Percentiles rank a stretch among this genome's conserved stretches.
Evolutionary conservation across 2,113 vertebrate species (phyloP).

Genomic region (Ramphastos sulfuratus): DNA sequence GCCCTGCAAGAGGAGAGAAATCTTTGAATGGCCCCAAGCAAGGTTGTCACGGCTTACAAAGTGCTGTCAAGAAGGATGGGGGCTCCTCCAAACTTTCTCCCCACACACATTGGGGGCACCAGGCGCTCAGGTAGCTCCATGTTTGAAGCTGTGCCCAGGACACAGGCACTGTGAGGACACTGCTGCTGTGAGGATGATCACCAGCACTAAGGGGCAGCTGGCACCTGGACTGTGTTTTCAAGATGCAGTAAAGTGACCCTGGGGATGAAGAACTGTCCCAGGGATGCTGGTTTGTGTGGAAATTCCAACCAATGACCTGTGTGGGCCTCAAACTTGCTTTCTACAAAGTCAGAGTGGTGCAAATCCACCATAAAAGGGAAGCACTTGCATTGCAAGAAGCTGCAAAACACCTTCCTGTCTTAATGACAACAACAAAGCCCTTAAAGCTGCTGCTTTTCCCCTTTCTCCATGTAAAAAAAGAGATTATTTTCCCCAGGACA

Average conservation of each 20-base stretch:
- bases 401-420: neutral
- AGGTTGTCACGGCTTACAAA: neutral
- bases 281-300: neutral
- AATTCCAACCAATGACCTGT: neutral
- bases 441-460: neutral
- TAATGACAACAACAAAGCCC: neutral
- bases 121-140: rapidly evolving
- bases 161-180: neutral
- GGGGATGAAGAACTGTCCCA: neutral
- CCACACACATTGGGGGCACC: neutral
- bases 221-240: neutral
- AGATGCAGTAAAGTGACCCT: neutral
- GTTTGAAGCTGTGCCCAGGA: neutral
- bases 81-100: neutral
- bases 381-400: neutral
- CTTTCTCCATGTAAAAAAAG: neutral
- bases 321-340: neutral
- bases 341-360: neutral
- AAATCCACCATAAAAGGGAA: neutral
- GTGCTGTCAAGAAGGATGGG: neutral
- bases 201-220: neutral
- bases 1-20: rapidly evolving
- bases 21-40: neutral
- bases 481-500: neutral
- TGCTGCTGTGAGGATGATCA: neutral